Percentiles rank a stretch among this genome's conserved stretches.
phyloP scores from a whole-genome alignment of 2,888 invertebrate species.

The Tachina fera region DNA sequence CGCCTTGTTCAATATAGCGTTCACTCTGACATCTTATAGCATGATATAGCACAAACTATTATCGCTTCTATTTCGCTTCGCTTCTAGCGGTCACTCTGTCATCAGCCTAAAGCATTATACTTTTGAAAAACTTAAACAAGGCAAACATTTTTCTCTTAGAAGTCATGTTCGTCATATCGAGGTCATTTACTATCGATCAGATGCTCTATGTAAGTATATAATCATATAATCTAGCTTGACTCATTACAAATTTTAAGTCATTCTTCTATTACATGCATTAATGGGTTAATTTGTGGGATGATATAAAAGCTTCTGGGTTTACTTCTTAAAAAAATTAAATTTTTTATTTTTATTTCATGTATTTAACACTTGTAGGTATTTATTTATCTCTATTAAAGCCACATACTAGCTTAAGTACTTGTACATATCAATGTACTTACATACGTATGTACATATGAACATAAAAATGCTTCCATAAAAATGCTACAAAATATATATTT shows the following conservation, averaged over 20 bases:
- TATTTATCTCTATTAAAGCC: constrained; percentile 26
- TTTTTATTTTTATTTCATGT: constrained; percentile 33
- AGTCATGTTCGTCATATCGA: no score
- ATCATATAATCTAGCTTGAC: background rate
- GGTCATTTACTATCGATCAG: no score
- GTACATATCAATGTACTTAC: background rate
- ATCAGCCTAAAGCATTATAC: no score
- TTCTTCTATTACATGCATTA: background rate
- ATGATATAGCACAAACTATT: no score
- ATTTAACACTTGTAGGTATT: constrained; percentile 66
- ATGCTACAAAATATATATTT: constrained; percentile 18
- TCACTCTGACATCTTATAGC: no score
- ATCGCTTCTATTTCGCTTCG: no score
- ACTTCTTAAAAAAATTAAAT: background rate
- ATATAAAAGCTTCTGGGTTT: constrained; percentile 26
- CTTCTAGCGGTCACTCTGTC: no score
- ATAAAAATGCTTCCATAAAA: background rate
- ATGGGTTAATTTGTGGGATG: constrained; percentile 20
- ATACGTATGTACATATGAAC: background rate
- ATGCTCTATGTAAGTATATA: no score
- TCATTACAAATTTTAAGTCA: background rate
- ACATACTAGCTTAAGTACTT: constrained; percentile 7
- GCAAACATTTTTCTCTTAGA: no score
- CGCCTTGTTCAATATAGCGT: no score
- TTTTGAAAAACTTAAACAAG: no score